phyloP scores from a whole-genome alignment of 1,140 invertebrate species.

The Drosophila trapezifrons region DNA sequence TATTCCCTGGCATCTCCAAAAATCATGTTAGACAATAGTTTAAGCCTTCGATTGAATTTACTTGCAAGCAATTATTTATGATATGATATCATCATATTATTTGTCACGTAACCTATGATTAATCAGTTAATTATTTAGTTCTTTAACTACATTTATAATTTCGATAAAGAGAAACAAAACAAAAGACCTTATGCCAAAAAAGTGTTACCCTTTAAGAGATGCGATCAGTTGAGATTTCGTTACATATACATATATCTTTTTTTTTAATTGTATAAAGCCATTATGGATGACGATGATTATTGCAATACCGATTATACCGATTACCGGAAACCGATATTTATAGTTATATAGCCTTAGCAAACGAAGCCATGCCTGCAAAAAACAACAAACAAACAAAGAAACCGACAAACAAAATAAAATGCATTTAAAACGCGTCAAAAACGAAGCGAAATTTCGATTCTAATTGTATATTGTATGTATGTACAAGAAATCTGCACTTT shows the following conservation, averaged over 20 bases:
- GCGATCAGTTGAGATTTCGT: conserved; percentile 64
- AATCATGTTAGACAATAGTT: conserved; percentile 39
- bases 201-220: conserved; percentile 29
- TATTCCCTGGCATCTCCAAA: conserved; percentile 21
- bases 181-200: conserved; percentile 61
- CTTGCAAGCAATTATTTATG: conserved; percentile 60
- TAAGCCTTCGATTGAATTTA: conserved; percentile 60
- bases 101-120: conserved; percentile 47
- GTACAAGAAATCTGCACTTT: conserved; percentile 41
- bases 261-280: conserved; percentile 39
- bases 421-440: conserved; percentile 69
- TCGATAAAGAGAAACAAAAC: conserved; percentile 51
- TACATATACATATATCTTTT: conserved; percentile 28
- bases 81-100: conserved; percentile 44
- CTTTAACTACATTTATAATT: conserved; percentile 79
- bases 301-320: conserved; percentile 27
- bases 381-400: conserved; percentile 29
- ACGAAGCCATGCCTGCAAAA: conserved; percentile 53
- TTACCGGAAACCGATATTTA: conserved; percentile 35
- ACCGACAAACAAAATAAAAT: conserved; percentile 68
- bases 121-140: conserved; percentile 46
- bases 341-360: conserved; percentile 45
- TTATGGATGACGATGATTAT: conserved; percentile 27
- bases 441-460: conserved; percentile 52
- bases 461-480: conserved; percentile 44